Percentiles rank a stretch among this genome's conserved stretches.
These are phyloP conservation scores for Acleris laterana DNA, from an alignment of 2,888 invertebrate species.

Conservation along the genomic window DNA sequence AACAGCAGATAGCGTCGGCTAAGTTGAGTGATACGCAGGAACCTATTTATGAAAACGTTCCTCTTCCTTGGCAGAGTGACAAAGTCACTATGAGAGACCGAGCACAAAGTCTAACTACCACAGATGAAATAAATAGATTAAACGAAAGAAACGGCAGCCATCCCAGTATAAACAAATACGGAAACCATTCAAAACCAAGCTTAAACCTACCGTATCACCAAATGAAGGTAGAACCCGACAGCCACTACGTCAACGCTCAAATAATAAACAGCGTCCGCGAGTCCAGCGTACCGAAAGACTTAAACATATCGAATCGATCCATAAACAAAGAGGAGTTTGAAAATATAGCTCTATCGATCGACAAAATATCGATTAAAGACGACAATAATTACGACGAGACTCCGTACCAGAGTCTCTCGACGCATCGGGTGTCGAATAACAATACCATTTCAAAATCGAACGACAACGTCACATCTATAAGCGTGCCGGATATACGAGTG, in stretches of 20 bases:
- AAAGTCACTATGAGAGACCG: slow-evolving; percentile 68
- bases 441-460: slow-evolving; percentile 61
- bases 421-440: slow-evolving; percentile 67
- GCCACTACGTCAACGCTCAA: slow-evolving; percentile 78
- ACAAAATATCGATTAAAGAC: slow-evolving; percentile 62
- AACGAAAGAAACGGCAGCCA: slow-evolving; percentile 73
- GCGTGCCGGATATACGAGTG: slow-evolving; percentile 54
- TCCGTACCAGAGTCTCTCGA: slow-evolving; percentile 76
- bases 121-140: slow-evolving; percentile 84
- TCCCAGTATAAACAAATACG: slow-evolving; percentile 61
- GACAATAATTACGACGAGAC: slow-evolving; percentile 73
- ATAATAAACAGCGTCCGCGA: slow-evolving; percentile 74
- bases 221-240: slow-evolving; percentile 58
- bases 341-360: slow-evolving; percentile 61
- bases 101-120: slow-evolving; percentile 89
- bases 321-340: slow-evolving; percentile 62
- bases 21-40: slow-evolving; percentile 81
- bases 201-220: slow-evolving; percentile 46
- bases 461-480: slow-evolving; percentile 75
- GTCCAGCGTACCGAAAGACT: slow-evolving; percentile 67
- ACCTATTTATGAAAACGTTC: slow-evolving; percentile 93
- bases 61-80: slow-evolving; percentile 86
- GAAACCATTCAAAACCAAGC: slow-evolving; percentile 49
- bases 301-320: slow-evolving; percentile 56
- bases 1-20: slow-evolving; percentile 60